Conservation (phyloP, 2,113 vertebrate genomes). For the Microcebus murinus region DNA sequence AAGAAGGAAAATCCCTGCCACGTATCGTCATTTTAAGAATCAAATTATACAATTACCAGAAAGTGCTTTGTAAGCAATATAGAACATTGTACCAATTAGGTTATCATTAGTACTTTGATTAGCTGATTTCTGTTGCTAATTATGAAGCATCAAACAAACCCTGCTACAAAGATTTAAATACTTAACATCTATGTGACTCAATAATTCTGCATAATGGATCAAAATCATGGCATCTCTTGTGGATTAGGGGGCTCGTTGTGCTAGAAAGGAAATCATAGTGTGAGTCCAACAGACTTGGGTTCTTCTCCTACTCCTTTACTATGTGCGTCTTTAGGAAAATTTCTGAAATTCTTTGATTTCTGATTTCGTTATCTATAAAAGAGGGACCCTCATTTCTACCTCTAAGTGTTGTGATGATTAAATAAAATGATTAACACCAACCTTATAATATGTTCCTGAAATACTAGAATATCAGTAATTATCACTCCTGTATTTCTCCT, state of each 20-base stretch:
- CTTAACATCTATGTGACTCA: conserved; percentile 32
- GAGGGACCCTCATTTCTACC: neutral
- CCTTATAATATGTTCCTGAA: neutral
- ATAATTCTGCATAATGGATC: conserved; percentile 48
- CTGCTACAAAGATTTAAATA: conserved; percentile 69
- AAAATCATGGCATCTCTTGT: neutral
- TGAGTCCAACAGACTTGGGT: neutral
- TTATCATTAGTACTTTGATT: conserved; percentile 72
- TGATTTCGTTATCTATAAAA: neutral
- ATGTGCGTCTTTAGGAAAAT: neutral
- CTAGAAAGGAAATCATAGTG: neutral
- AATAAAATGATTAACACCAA: neutral
- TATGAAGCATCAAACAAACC: conserved; percentile 58
- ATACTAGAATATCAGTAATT: neutral
- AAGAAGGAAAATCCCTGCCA: conserved; percentile 12
- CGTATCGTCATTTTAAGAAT: conserved; percentile 41
- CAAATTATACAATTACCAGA: conserved; percentile 60
- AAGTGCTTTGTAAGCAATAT: conserved; percentile 75
- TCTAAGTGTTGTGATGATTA: neutral
- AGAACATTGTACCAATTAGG: conserved; percentile 65
- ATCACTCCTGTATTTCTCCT: neutral
- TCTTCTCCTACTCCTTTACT: neutral
- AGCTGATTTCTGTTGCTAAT: conserved; percentile 70
- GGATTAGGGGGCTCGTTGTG: neutral
- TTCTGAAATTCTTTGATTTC: conserved; percentile 7